Conservation (phyloP, 2,888 invertebrate species). For the Sthenelais limicola region DNA sequence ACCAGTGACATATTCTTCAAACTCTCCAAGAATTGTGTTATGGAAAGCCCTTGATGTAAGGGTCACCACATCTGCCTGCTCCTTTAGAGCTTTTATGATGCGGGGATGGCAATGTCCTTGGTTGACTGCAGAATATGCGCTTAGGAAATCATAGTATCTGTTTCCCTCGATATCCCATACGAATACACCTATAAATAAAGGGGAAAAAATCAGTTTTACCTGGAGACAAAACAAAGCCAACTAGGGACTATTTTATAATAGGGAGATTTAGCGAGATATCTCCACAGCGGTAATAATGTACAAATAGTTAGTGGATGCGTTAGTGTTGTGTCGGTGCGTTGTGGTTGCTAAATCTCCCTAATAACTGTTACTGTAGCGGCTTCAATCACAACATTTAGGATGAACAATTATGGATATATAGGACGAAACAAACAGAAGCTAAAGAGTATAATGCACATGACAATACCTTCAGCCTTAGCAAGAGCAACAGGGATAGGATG, state of each 20-base stretch:
- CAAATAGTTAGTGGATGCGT: no score
- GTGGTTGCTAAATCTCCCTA: no score
- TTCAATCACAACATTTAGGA: no score
- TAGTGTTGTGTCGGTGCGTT: no score
- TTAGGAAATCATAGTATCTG: constrained; percentile 91
- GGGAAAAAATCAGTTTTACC: background rate
- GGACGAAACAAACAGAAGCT: no score
- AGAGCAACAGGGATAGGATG: constrained; percentile 95
- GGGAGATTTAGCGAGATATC: no score
- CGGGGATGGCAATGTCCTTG: constrained; percentile 92
- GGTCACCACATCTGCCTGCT: constrained; percentile 80
- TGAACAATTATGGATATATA: no score
- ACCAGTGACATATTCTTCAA: constrained; percentile 86
- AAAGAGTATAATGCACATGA: no score
- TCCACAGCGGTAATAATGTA: no score
- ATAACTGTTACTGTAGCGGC: no score
- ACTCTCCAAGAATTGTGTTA: constrained; percentile 87
- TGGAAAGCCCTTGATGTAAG: constrained; percentile 94
- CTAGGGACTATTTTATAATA: no score
- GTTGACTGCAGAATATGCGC: constrained; percentile 95
- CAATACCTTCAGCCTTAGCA: constrained; percentile 88
- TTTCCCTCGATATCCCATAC: constrained; percentile 96
- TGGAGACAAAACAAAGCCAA: no score
- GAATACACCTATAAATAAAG: constrained; percentile 78
- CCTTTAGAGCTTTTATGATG: constrained; percentile 76